Base-by-base conservation (phyloP, 2,888 invertebrate species). In the Portevinia maculata region DNA sequence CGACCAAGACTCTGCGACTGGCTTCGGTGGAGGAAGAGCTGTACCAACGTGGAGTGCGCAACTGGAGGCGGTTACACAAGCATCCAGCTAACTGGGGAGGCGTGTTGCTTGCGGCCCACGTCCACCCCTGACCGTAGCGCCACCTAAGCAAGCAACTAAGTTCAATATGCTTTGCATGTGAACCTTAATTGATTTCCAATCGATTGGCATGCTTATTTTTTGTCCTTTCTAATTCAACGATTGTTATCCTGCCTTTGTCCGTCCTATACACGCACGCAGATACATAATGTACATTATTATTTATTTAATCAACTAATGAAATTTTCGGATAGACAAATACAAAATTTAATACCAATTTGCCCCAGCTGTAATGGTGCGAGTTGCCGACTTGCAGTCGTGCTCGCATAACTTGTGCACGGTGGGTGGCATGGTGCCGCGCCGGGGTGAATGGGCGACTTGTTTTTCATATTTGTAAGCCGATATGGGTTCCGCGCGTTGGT, bases 161-260 rank as follows among this genome's bases (percentile, higher is more conserved):
- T n/a, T n/a, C n/a, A n/a, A n/a, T n/a, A n/a, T n/a, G n/a, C n/a
- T n/a, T n/a, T 13, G 32, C 30, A 46, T 19, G 21, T 1, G 34
- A 3, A 13, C 32, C 13, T 15, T 48, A 24, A 48, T 62, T 48
- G 24, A 48, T 15, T 62, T 50, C 37, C 34, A 48, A 62, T 60
- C 60, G 60, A 60, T 60, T 46, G n/a, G n/a, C n/a, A n/a, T 9
- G 11, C 11, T n/a, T n/a, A 3, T 37, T 13, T 37, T 37, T n/a
- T n/a, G n/a, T n/a, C n/a, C n/a, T n/a, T n/a, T n/a, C n/a, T n/a
- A n/a, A n/a, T 8, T 9, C 13, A 37, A 6, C 15, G 62, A 62
- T 15, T 62, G 21, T 46, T 46, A 60, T 60, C 19, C 13, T 13
- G 13, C 34, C 21, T 37, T 21, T 24, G 39, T 15, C 57, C 15